Conservation (phyloP, 2,888 invertebrate genomes). For the Pterostichus madidus region DNA sequence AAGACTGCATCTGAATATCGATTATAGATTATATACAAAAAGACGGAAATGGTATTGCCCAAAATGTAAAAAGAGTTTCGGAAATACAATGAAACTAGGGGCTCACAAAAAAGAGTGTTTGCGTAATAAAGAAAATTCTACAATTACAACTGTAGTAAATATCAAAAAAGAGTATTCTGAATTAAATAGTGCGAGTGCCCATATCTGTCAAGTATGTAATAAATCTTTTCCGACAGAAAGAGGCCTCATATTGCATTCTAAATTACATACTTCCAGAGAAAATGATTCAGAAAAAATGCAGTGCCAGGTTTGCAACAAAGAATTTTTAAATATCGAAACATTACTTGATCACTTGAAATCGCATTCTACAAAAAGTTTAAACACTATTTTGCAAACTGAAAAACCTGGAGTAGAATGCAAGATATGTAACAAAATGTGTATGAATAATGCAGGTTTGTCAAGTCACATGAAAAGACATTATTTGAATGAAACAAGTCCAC, state of each 20-base stretch:
- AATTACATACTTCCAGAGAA: background rate
- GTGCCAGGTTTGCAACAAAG: conserved; percentile 31
- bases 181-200: background rate
- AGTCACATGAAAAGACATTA: conserved; percentile 12
- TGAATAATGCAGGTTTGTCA: background rate
- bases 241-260: background rate
- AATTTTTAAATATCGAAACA: conserved; percentile 4
- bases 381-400: background rate
- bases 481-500: background rate
- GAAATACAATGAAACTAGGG: background rate
- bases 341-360: conserved; percentile 37
- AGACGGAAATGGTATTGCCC: background rate
- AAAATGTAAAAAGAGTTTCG: background rate
- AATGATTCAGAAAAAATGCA: conserved; percentile 6
- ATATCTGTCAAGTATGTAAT: conserved; percentile 35
- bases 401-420: background rate
- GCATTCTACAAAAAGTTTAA: background rate
- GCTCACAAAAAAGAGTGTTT: background rate
- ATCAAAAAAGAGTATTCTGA: background rate
- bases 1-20: background rate
- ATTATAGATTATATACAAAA: background rate
- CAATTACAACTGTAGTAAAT: background rate
- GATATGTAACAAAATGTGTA: background rate
- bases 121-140: background rate
- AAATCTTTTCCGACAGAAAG: conserved; percentile 1